Conservation (phyloP, 2,113 vertebrate genomes). For the Delphinapterus leucas region DNA sequence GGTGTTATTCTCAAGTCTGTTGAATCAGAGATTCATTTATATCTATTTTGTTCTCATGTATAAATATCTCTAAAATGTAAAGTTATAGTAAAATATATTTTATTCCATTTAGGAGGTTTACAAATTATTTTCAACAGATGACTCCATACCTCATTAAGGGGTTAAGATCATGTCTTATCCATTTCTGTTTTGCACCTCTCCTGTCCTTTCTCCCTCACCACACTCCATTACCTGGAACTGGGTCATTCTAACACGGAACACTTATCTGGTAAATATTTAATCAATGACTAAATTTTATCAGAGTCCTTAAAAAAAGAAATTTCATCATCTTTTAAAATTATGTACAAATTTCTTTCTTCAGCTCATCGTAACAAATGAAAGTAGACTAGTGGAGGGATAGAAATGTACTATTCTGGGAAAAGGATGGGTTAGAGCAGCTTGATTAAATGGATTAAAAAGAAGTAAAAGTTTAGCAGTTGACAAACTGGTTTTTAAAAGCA, state of each 20-base stretch:
- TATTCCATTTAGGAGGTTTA: background rate
- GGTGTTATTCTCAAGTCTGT: background rate
- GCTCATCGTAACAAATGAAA: background rate
- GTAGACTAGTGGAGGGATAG: background rate
- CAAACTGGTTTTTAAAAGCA: background rate
- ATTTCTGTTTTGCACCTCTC: background rate
- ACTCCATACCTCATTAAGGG: background rate
- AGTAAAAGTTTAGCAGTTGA: background rate
- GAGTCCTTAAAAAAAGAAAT: background rate
- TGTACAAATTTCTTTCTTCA: background rate
- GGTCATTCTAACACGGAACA: background rate
- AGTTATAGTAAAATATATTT: background rate
- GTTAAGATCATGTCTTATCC: background rate
- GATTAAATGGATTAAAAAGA: background rate
- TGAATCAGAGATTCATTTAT: background rate
- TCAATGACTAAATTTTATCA: background rate
- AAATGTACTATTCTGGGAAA: background rate
- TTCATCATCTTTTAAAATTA: background rate
- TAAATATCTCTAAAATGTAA: background rate
- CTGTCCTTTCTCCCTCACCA: background rate
- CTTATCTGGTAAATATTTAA: constrained; percentile 16
- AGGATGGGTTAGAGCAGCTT: background rate
- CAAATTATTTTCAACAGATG: constrained; percentile 20
- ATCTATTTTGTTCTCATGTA: constrained; percentile 20
- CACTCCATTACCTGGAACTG: too few species aligned